Percentiles rank a stretch among this genome's conserved stretches.
Evolutionary conservation across 2,113 vertebrate genomes (phyloP).

Genomic region (Gila orcuttii): DNA sequence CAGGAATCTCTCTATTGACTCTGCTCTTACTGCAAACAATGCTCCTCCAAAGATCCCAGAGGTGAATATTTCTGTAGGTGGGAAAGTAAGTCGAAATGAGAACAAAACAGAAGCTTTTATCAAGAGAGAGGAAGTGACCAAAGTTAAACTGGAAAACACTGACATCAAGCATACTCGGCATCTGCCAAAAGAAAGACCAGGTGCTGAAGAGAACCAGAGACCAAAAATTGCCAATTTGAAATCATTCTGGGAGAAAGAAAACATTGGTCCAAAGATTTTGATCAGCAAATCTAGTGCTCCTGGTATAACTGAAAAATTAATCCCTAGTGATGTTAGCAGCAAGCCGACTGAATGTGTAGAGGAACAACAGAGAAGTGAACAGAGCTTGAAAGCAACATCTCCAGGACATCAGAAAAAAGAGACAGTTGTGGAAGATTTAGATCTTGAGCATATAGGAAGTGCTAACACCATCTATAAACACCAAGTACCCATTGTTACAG

Average conservation of each 20-base stretch:
- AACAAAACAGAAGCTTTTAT: background rate
- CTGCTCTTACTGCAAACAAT: background rate
- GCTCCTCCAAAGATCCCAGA: background rate
- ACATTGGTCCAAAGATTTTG: conserved; percentile 66
- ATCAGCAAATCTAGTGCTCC: conserved; percentile 58
- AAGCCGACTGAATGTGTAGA: conserved; percentile 16
- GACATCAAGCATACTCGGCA: conserved; percentile 9
- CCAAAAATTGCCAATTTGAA: conserved; percentile 66
- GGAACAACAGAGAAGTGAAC: conserved; percentile 22
- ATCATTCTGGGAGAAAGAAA: conserved; percentile 73
- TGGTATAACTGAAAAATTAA: conserved; percentile 50
- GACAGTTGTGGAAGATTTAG: background rate
- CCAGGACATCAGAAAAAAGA: conserved; percentile 14
- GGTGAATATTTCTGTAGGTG: conserved; percentile 5
- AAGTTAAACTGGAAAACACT: background rate
- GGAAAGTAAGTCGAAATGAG: conserved; percentile 45
- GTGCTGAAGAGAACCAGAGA: conserved; percentile 53
- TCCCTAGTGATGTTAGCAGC: conserved; percentile 11
- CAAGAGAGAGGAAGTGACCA: conserved; percentile 43
- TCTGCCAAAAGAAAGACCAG: conserved; percentile 41
- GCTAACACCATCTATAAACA: background rate
- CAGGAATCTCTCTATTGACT: background rate
- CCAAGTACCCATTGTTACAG: background rate
- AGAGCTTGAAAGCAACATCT: background rate
- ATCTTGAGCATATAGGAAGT: background rate